Evolutionary conservation across 2,888 invertebrate species (phyloP).

Genomic region (Apodemia mormo): DNA sequence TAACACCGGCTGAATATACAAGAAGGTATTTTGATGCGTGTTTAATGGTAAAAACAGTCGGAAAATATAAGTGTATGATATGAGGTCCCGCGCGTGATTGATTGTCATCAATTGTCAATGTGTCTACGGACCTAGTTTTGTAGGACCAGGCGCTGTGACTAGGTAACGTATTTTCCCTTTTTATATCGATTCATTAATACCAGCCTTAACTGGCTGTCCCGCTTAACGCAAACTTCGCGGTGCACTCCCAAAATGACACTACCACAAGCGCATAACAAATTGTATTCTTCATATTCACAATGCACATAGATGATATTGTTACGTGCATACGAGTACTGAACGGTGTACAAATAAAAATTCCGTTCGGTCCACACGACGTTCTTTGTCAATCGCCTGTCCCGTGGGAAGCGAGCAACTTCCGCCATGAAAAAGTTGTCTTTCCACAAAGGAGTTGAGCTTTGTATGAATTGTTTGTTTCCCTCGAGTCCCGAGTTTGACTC

Average conservation of each 20-base stretch:
- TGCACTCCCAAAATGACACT: neutral
- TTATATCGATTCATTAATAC: too few relatives aligned
- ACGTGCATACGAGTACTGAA: neutral
- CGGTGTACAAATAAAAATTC: slow-evolving; percentile 19
- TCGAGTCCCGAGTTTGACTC: neutral
- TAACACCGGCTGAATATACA: too few relatives aligned
- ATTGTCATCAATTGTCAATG: too few relatives aligned
- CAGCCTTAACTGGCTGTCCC: too few relatives aligned
- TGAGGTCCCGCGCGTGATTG: too few relatives aligned
- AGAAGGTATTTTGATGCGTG: too few relatives aligned
- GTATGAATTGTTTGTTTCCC: slow-evolving; percentile 16
- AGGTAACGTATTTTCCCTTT: too few relatives aligned
- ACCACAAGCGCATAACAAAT: neutral
- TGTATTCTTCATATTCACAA: neutral
- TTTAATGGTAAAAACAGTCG: too few relatives aligned
- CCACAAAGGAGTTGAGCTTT: slow-evolving; percentile 13
- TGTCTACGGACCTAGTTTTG: too few relatives aligned
- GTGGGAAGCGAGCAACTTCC: slow-evolving; percentile 21
- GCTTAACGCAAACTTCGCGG: neutral
- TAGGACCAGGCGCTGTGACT: too few relatives aligned
- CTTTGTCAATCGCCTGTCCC: slow-evolving; percentile 24
- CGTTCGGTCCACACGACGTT: slow-evolving; percentile 15
- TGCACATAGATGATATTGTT: neutral
- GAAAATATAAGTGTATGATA: too few relatives aligned
- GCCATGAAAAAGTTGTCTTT: slow-evolving; percentile 22